Conservation (phyloP, 2,113 vertebrate genomes). For the Sylvia atricapilla region DNA sequence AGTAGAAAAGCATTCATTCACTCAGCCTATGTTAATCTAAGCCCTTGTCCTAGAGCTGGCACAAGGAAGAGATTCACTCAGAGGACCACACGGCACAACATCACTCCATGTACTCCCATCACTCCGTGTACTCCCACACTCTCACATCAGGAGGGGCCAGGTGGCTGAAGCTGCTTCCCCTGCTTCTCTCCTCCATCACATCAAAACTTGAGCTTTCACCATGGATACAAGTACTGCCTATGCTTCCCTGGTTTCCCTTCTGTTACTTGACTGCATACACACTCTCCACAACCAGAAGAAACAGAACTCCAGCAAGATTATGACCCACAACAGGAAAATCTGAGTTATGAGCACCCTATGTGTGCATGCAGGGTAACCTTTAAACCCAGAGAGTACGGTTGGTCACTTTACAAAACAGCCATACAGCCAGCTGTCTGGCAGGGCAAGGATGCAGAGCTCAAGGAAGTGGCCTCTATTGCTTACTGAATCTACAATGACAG, state of each 20-base stretch:
- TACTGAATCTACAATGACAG: background rate
- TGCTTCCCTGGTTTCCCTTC: background rate
- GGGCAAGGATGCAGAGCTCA: background rate
- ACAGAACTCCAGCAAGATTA: background rate
- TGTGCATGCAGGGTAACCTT: background rate
- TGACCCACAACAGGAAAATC: background rate
- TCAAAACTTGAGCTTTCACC: background rate
- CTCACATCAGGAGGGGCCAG: background rate
- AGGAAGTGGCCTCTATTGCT: background rate
- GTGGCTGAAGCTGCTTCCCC: background rate
- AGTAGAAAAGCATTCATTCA: background rate
- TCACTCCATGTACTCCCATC: background rate
- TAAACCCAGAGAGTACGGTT: background rate
- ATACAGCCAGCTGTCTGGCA: background rate
- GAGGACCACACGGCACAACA: background rate
- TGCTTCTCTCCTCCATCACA: background rate
- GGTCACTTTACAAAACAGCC: background rate
- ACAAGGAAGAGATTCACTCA: background rate
- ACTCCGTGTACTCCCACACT: background rate
- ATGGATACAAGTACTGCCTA: background rate
- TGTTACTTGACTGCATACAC: background rate
- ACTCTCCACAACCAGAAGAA: background rate
- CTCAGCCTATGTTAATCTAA: background rate
- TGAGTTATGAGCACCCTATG: background rate
- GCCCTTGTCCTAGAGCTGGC: background rate